A percentile compares a stretch with the other conserved stretches of the same genome.
Evolutionary conservation across 2,888 invertebrate genomes (phyloP).

Genomic region (Drosophila picticornis): DNA sequence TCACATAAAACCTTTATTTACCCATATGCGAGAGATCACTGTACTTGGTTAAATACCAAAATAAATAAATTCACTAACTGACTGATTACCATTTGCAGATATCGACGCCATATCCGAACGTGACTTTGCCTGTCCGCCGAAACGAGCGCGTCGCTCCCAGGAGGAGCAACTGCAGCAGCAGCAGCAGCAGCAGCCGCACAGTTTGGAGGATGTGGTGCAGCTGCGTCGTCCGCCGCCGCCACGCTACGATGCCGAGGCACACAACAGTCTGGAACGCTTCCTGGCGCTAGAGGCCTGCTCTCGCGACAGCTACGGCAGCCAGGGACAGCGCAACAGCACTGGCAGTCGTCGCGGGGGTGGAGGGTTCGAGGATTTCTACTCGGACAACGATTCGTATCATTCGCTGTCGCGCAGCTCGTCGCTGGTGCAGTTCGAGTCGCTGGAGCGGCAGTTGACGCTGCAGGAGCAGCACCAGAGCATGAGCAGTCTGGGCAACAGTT

Average conservation of each 20-base stretch:
- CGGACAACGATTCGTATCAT: conserved; percentile 86
- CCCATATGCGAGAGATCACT: not conserved
- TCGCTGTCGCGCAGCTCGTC: conserved; percentile 92
- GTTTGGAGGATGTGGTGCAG: conserved; percentile 72
- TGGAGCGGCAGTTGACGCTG: conserved; percentile 89
- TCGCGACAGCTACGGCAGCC: conserved; percentile 74
- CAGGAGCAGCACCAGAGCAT: conserved; percentile 85
- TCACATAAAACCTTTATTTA: not conserved
- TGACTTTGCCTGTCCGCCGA: conserved; percentile 91
- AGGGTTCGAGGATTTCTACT: conserved; percentile 83
- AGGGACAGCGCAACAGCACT: conserved; percentile 74
- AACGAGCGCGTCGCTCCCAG: conserved; percentile 89
- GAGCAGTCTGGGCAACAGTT: conserved; percentile 83
- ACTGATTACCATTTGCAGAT: conserved; percentile 66
- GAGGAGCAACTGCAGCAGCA: conserved; percentile 61
- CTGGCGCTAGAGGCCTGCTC: conserved; percentile 70
- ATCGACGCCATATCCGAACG: conserved; percentile 88
- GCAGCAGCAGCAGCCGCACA: conserved; percentile 40
- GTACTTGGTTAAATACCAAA: not conserved
- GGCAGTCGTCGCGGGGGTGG: conserved; percentile 77
- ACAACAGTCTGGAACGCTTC: conserved; percentile 79
- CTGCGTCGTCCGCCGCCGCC: conserved; percentile 62
- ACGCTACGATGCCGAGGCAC: conserved; percentile 63
- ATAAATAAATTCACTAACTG: not conserved
- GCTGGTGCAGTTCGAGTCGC: conserved; percentile 93